Evolutionary conservation across 2,888 invertebrate species (phyloP), one percentile per base, ranked within the genome.

Genomic region (Chymomyza procnemis): DNA sequence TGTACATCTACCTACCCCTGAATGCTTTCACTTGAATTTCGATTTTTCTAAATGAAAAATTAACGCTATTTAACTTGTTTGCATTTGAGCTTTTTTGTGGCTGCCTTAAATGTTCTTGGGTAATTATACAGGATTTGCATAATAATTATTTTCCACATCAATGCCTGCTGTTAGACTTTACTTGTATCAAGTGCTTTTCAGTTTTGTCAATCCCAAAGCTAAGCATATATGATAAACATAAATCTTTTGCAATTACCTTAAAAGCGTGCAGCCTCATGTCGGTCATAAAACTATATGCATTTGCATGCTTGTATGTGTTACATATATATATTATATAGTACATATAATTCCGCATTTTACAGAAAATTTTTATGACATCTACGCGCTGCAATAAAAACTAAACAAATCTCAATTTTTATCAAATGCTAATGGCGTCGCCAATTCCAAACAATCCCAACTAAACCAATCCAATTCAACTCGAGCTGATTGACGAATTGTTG

Each of bases 311-410:
- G 34, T 12, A 41, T 41, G 34, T 12, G 34, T n/a, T n/a, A n/a
- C n/a, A n/a, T n/a, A n/a, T n/a, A 41, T 41, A 50, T 12, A 50
- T 50, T 12, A 50, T 50, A 50, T 50, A 50, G 16, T 50, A 18
- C 6, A 52, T 59, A 59, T 46, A 59, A 66, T 61, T 55, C 18
- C 61, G 62, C 64, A 72, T 59, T 76, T 79, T 81, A 76, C 76
- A 80, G 65, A 73, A 68, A 21, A 69, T 77, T 80, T 84, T 85
- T 84, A 85, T 80, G 85, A 76, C 81, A 79, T 81, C 80, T 76
- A 72, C 75, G 74, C 73, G 69, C 64, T n/a, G 74, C 71, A 76
- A 85, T 83, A 80, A 83, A 80, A 85, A 73, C 74, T 77, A 81
- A 79, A 76, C 76, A 78, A 79, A 79, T 80, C 64, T 66, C 72